Conservation (phyloP, 1,140 invertebrate species). For the Chionoecetes opilio region DNA sequence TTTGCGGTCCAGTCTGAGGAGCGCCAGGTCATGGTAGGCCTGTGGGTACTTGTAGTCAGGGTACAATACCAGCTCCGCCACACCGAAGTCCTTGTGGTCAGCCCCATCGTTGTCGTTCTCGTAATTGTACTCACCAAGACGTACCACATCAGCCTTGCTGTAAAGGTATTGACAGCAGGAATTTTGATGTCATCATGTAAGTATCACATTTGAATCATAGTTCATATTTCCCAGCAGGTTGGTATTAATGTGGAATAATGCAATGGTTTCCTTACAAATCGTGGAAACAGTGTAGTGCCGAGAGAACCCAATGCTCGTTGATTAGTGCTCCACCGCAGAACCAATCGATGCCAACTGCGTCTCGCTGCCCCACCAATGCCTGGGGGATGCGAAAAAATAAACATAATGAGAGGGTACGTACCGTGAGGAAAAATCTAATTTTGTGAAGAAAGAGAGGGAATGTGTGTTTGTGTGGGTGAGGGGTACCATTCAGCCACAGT, state of each 20-base stretch:
- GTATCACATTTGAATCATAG: background rate
- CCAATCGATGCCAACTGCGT: background rate
- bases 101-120: background rate
- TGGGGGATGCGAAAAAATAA: background rate
- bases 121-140: constrained; percentile 54
- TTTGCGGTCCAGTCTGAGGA: constrained; percentile 23
- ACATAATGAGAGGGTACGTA: background rate
- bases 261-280: background rate
- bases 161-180: too few species aligned
- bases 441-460: background rate
- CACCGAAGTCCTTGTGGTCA: constrained; percentile 33
- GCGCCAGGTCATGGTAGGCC: constrained; percentile 48
- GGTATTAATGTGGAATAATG: too few species aligned
- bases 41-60: constrained; percentile 11
- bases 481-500: too few species aligned
- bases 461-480: background rate
- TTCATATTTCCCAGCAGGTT: background rate
- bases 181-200: background rate
- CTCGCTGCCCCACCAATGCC: constrained; percentile 14
- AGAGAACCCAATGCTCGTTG: constrained; percentile 97
- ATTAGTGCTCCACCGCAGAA: constrained; percentile 95
- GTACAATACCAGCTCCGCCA: constrained; percentile 7
- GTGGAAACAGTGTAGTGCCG: constrained; percentile 94
- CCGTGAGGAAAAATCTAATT: too few species aligned
- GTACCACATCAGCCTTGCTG: constrained; percentile 10